Percentiles rank a stretch among this genome's conserved stretches.
Conservation (phyloP, 2,113 vertebrate species). For the Dipodomys spectabilis region DNA sequence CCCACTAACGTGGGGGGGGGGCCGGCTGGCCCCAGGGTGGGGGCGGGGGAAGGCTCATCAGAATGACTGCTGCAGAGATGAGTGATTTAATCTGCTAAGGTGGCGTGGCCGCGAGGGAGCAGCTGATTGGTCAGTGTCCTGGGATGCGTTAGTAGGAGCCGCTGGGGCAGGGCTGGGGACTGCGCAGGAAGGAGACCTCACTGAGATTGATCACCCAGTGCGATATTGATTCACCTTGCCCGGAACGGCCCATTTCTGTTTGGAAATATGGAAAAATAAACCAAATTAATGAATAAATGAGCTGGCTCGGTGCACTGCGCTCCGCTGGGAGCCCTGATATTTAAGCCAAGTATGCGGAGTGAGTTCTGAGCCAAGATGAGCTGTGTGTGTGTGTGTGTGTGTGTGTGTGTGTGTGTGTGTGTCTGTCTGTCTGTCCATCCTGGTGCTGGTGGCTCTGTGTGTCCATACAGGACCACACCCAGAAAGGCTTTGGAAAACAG, state of each 20-base stretch:
- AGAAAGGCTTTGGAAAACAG: neutral
- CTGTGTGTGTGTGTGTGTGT: neutral
- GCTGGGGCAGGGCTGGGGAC: slow-evolving; percentile 52
- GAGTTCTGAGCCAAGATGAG: neutral
- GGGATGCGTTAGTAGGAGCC: too few relatives aligned
- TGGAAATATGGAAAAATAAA: slow-evolving; percentile 89
- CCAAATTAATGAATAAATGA: slow-evolving; percentile 88
- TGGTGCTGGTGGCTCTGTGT: rapidly evolving
- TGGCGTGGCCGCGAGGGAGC: slow-evolving; percentile 64
- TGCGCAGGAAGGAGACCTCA: slow-evolving; percentile 76
- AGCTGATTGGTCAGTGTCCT: slow-evolving; percentile 71
- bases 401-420: too few relatives aligned
- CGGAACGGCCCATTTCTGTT: slow-evolving; percentile 85
- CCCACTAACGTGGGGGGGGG: neutral
- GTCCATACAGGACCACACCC: neutral
- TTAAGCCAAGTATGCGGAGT: slow-evolving; percentile 39
- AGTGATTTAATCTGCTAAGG: slow-evolving; percentile 79
- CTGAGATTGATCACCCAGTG: slow-evolving; percentile 79
- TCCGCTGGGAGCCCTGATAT: slow-evolving; percentile 69
- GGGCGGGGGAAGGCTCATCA: slow-evolving; percentile 31
- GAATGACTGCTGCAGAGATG: slow-evolving; percentile 77
- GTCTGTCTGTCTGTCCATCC: too few relatives aligned
- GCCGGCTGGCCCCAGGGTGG: neutral
- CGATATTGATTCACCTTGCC: slow-evolving; percentile 88
- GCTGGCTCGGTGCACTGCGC: slow-evolving; percentile 77